Base-by-base conservation (phyloP, 2,113 vertebrate species). In the Engystomops pustulosus region DNA sequence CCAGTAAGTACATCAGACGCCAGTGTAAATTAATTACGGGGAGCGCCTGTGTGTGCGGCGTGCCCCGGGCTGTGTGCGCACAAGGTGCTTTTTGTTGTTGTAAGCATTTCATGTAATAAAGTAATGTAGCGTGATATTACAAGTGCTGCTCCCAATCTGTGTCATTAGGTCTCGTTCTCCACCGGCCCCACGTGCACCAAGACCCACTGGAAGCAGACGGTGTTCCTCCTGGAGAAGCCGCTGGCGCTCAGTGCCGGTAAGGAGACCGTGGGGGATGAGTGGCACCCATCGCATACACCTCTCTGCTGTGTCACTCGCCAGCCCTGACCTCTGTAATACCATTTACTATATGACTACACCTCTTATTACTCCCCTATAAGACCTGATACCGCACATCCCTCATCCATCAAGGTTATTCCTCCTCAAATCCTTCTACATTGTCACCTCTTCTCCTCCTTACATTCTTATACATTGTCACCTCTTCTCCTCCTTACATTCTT, bases 131-230 rank as follows among this genome's bases (percentile, higher is more conserved):
- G 53, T 91, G 88, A 87, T 90, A 90, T 91, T 89, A 90, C 86
- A 91, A 91, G 81, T 85, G 70, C 72, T 92, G 86, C 92, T 90
- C 76, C 88, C 92, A 90, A 94, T 93, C 88, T 92, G 81, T 86
- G 80, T 77, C 1, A 20, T 88, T 89, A 99, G 97, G 94, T 98
- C 86, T 88, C 92, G 88, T 97, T 99, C 92, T 99, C 97, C 80
- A 98, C 97, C 34, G 93, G 95, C 87, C 97, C 98, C 86, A 92
- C 88, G 78, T 93, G 90, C 89, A 88, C 94, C 79, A 94, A 91
- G 90, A 99, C 97, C 2, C 98, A 99, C 88, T 99, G 98, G 97
- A 99, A 98, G 74, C 97, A 99, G 91, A 98, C 96, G 0, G 1
- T 96, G 27, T 97, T 99, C 91, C 93, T 97, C 1, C 89, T 99